Percentiles rank a stretch among this genome's conserved stretches.
These are phyloP conservation scores for Pachydiplax longipennis DNA, from an alignment of 2,888 invertebrate genomes.

Conservation along the genomic window DNA sequence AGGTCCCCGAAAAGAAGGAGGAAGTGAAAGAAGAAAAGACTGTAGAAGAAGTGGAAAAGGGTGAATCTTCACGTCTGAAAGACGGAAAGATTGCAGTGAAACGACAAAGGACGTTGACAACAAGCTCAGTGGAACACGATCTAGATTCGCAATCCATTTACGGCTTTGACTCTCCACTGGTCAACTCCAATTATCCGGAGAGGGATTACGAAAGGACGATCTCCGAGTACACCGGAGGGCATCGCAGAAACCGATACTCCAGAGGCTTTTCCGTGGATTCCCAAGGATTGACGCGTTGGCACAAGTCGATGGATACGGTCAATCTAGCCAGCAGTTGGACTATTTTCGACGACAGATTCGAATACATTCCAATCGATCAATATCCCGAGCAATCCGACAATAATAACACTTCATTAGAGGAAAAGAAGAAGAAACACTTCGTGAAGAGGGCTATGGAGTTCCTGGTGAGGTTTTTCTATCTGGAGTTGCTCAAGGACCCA, in stretches of 20 bases:
- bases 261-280: constrained; percentile 49
- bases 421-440: not conserved
- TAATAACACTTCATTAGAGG: not conserved
- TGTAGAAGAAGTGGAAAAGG: constrained; percentile 46
- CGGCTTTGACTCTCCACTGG: constrained; percentile 59
- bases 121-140: constrained; percentile 57
- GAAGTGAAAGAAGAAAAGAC: constrained; percentile 6
- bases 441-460: constrained; percentile 57
- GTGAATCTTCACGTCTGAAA: constrained; percentile 44
- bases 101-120: constrained; percentile 52
- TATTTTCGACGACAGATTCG: constrained; percentile 62
- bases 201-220: constrained; percentile 3
- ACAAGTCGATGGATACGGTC: constrained; percentile 63
- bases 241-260: constrained; percentile 49
- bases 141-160: constrained; percentile 59
- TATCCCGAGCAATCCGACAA: not conserved
- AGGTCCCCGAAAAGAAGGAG: not conserved
- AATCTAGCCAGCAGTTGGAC: constrained; percentile 69
- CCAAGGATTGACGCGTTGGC: constrained; percentile 63
- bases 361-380: constrained; percentile 12
- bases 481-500: constrained; percentile 71
- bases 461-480: constrained; percentile 68
- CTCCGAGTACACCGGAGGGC: constrained; percentile 47
- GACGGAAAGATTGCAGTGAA: not conserved
- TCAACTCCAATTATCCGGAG: constrained; percentile 37